A percentile compares a stretch with the other conserved stretches of the same genome.
These are phyloP conservation scores for Gila orcuttii DNA, from an alignment of 2,113 vertebrate species.

Conservation along the genomic window DNA sequence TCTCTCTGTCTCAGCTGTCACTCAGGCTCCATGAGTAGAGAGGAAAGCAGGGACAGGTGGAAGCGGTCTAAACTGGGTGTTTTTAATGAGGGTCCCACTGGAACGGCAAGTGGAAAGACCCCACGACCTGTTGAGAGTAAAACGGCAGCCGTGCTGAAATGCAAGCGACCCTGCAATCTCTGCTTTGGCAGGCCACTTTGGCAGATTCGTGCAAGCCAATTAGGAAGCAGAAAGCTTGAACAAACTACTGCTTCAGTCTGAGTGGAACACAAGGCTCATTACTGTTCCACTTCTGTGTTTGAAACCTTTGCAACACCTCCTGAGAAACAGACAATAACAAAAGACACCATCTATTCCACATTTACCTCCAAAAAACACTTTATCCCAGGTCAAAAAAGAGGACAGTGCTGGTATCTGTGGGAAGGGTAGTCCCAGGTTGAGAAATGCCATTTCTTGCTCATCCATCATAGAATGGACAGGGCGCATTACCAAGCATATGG, in stretches of 20 bases:
- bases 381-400: slow-evolving; percentile 9
- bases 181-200: slow-evolving; percentile 62
- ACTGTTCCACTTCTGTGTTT: slow-evolving; percentile 49
- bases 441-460: slow-evolving; percentile 36
- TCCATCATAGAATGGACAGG: slow-evolving; percentile 47
- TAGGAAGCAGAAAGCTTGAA: slow-evolving; percentile 64
- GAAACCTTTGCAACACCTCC: slow-evolving; percentile 52
- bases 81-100: slow-evolving; percentile 67
- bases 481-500: slow-evolving; percentile 59
- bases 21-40: slow-evolving; percentile 53
- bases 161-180: slow-evolving; percentile 62
- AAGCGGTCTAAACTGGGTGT: slow-evolving; percentile 57
- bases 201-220: slow-evolving; percentile 69
- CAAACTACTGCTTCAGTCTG: slow-evolving; percentile 61
- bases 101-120: slow-evolving; percentile 60
- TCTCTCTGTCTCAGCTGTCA: slow-evolving; percentile 33
- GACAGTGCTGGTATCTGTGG: not conserved
- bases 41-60: slow-evolving; percentile 38
- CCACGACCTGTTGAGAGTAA: slow-evolving; percentile 64
- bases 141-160: slow-evolving; percentile 53
- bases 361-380: slow-evolving; percentile 29
- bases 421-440: slow-evolving; percentile 7
- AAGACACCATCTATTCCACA: not conserved
- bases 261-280: slow-evolving; percentile 54
- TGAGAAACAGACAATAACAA: slow-evolving; percentile 22